Base-by-base conservation (phyloP, 1,140 invertebrate genomes). In the Galendromus occidentalis region DNA sequence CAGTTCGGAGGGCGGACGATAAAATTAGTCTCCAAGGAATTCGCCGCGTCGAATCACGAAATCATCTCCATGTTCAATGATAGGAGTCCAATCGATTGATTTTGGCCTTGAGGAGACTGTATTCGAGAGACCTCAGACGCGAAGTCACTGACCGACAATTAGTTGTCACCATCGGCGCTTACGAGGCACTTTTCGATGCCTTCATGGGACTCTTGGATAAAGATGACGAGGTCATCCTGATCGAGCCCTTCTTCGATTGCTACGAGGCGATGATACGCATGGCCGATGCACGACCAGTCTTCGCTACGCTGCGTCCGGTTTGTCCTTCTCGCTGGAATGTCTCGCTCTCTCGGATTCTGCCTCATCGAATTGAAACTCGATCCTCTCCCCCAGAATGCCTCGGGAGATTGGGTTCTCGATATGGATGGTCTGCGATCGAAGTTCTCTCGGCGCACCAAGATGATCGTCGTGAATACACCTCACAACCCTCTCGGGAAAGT, bases 171-270 rank as follows among this genome's bases (percentile, higher is more conserved):
- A 72, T 77, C 14, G 80, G 80, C 22, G 80, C 80, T 4, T 82
- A 81, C 70, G 76, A 77, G 42, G 72, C 78, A 5, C 69, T 79
- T 44, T 76, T 72, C 65, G 78, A 75, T 69, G 68, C 75, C 29
- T 72, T 80, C 42, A 71, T 78, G 55, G 79, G 78, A 20, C 66
- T 77, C 20, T 64, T 79, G 17, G 75, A 78, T 66, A 74, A 75
- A 14, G 80, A 78, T 33, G 80, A 81, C 0, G 66, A 77, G 74
- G 75, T 91, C 68, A 92, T 96, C 67, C 89, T 98, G 29, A 91
- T 98, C 67, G 94, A 98, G 75, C 94, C 94, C 7, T 97, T 86
- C 76, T 98, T 93, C 75, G 94, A 98, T 74, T 95, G 92, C 73
- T 98, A 98, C 73, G 86, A 86, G 67, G 90, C 91, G 0, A 93